These are phyloP conservation scores for Peromyscus aztecus DNA, from an alignment of 2,797 vertebrate species.

Conservation along the genomic window DNA sequence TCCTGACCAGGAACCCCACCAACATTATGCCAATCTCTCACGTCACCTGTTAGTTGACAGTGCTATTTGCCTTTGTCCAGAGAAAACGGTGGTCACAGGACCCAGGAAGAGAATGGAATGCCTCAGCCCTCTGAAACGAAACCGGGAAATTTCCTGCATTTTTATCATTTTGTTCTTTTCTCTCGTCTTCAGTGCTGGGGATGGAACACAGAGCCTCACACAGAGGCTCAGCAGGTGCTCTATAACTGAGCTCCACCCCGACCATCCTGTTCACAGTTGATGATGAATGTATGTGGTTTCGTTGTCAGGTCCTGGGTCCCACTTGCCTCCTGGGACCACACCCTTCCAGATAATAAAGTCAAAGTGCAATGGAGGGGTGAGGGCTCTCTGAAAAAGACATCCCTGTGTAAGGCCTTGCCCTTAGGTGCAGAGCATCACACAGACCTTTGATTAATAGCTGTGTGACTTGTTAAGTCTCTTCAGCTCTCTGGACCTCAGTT, in stretches of 20 bases:
- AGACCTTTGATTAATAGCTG: neutral
- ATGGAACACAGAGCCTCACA: neutral
- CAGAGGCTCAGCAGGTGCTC: neutral
- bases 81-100: neutral
- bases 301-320: neutral
- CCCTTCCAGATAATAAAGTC: neutral
- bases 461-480: neutral
- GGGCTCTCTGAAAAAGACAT: neutral
- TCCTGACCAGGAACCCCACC: neutral
- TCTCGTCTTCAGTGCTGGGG: neutral
- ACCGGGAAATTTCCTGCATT: neutral
- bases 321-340: neutral
- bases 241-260: neutral
- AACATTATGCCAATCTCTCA: neutral
- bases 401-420: neutral
- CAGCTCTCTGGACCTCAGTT: neutral
- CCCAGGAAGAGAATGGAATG: neutral
- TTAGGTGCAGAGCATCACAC: neutral
- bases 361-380: neutral
- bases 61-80: neutral
- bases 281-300: neutral
- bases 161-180: neutral
- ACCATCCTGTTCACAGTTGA: neutral
- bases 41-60: neutral
- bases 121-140: neutral